Conservation (phyloP, 1,140 invertebrate species). For the Vollenhovia emeryi region DNA sequence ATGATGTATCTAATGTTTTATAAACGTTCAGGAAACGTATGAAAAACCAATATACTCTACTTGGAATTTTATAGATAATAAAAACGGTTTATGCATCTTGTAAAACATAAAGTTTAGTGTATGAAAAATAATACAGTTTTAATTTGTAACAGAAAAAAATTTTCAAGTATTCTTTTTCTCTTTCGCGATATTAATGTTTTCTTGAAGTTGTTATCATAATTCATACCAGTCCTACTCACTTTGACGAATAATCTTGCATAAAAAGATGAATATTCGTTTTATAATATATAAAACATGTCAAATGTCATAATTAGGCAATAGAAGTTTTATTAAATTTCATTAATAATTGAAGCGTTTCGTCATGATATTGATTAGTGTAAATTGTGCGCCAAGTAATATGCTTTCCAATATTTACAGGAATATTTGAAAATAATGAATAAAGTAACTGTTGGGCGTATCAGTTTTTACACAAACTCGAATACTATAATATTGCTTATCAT, state of each 20-base stretch:
- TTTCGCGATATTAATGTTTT: not conserved
- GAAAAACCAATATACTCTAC: too few relatives aligned
- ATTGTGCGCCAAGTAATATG: not conserved
- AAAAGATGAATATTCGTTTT: not conserved
- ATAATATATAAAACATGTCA: not conserved
- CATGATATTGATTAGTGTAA: not conserved
- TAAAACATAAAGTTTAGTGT: not conserved
- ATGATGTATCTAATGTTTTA: too few relatives aligned
- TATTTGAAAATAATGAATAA: conserved; percentile 17
- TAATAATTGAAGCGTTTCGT: not conserved
- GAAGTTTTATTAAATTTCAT: not conserved
- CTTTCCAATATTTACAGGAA: not conserved
- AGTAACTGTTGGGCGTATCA: not conserved
- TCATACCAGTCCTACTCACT: too few relatives aligned
- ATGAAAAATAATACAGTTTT: not conserved
- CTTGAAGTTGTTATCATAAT: not conserved
- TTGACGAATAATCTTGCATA: not conserved
- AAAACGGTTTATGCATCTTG: not conserved
- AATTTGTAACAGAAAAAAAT: not conserved
- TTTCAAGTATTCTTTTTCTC: not conserved
- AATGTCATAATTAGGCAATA: not conserved
- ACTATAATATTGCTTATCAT: not conserved
- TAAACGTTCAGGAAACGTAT: too few relatives aligned
- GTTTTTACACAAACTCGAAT: not conserved
- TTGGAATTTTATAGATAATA: not conserved